These are phyloP conservation scores for Notiomystis cincta DNA, from an alignment of 2,113 vertebrate species.

Conservation along the genomic window DNA sequence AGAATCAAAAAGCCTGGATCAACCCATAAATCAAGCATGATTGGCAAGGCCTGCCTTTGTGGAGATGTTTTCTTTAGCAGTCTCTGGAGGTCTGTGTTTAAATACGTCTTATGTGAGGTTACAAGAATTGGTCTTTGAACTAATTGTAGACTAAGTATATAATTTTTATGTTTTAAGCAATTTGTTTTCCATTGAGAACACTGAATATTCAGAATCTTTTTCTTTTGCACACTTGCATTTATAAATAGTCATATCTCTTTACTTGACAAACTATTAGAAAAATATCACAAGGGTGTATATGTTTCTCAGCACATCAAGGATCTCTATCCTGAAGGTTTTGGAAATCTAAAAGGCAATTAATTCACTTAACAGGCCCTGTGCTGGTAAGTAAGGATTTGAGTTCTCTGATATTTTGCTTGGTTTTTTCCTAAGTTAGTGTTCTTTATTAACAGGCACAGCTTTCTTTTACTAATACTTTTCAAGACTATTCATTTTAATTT, in stretches of 20 bases:
- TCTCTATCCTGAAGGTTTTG: background rate
- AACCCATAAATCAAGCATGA: background rate
- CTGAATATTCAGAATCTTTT: background rate
- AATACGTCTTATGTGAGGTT: background rate
- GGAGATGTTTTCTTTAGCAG: background rate
- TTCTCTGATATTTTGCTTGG: background rate
- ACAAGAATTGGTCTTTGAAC: background rate
- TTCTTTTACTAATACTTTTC: background rate
- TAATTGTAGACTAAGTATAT: background rate
- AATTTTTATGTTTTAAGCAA: background rate
- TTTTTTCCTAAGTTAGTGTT: background rate
- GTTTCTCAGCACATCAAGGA: fast-evolving
- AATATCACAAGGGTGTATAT: background rate
- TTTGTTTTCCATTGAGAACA: background rate
- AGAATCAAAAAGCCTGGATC: background rate
- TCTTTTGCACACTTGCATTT: background rate
- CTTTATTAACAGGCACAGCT: background rate
- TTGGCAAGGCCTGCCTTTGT: background rate
- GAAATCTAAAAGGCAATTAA: background rate
- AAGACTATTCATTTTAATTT: background rate
- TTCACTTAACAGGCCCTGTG: background rate
- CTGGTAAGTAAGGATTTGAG: background rate
- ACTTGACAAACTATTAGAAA: background rate
- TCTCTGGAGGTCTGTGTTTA: background rate
- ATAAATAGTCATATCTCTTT: background rate